A percentile compares a stretch with the other conserved stretches of the same genome.
Conservation (phyloP, 1,140 invertebrate genomes). For the Eueides isabella region DNA sequence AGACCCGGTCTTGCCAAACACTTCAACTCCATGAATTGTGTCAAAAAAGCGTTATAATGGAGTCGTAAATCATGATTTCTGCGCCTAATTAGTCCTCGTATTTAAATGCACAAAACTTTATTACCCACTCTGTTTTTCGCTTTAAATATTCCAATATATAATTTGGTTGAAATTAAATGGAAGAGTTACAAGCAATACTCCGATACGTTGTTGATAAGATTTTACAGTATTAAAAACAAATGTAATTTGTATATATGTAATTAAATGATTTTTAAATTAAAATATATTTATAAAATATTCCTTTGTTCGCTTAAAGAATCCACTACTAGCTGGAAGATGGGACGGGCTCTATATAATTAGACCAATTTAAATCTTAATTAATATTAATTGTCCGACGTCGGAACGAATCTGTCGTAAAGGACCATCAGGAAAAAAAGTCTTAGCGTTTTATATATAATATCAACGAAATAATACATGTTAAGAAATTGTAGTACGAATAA, state of each 20-base stretch:
- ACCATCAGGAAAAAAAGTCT: slow-evolving; percentile 65
- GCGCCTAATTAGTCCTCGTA: slow-evolving; percentile 31
- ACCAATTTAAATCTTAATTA: slow-evolving; percentile 82
- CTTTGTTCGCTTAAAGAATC: slow-evolving; percentile 51
- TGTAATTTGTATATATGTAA: no score
- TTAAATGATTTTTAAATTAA: slow-evolving; percentile 13
- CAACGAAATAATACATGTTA: slow-evolving; percentile 53
- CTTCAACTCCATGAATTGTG: slow-evolving; percentile 31
- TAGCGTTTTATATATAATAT: slow-evolving; percentile 70
- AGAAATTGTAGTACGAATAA: slow-evolving; percentile 49
- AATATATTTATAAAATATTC: slow-evolving; percentile 34
- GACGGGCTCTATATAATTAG: slow-evolving; percentile 77
- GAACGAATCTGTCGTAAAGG: slow-evolving; percentile 76
- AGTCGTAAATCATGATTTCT: slow-evolving; percentile 36
- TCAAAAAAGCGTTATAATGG: slow-evolving; percentile 39
- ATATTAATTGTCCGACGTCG: slow-evolving; percentile 79
- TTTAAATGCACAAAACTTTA: slow-evolving; percentile 35
- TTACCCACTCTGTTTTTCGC: slow-evolving; percentile 26
- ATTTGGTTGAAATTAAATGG: not conserved
- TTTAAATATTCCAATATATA: slow-evolving; percentile 24
- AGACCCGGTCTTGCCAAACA: slow-evolving; percentile 35
- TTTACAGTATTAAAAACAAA: not conserved
- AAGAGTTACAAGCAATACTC: not conserved
- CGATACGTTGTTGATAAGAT: not conserved
- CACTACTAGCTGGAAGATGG: slow-evolving; percentile 66